Evolutionary conservation across 2,113 vertebrate species (phyloP), one percentile per base, ranked within the genome.

Genomic region (Ammodytes marinus): DNA sequence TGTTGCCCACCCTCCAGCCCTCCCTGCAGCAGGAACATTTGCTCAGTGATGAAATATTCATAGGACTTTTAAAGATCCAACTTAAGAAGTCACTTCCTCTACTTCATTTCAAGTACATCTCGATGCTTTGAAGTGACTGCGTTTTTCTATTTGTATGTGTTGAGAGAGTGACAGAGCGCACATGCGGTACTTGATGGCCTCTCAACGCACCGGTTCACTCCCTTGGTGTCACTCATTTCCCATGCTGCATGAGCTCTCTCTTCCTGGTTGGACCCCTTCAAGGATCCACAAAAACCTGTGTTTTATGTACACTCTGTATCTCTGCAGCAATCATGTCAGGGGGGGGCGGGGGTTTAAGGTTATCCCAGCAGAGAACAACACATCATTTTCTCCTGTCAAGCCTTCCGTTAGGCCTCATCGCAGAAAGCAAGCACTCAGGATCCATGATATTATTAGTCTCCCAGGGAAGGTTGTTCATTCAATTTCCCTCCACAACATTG

Each of bases 341-440:
- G 69, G 68, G 69, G 87, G 83, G 83, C 83, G 66, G 61, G 82
- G 65, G 75, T 88, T 57, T 27, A 27, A 27, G 27, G 88, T 71
- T 72, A 84, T 94, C 94, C 92, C 90, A 80, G 85, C 71, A 90
- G 93, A 93, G 88, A 92, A 91, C 83, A 87, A 86, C 85, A 89
- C 91, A 92, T 92, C 73, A 91, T 93, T 94, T 93, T 89, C 90
- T 90, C 90, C 86, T 93, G 91, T 94, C 93, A 92, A 90, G 89
- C 84, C 69, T 86, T 91, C 81, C 86, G 86, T 88, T 93, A 76
- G 88, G 86, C 86, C 91, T 92, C 86, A 91, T 90, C 84, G 90
- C 84, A 79, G 88, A 93, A 86, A 94, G 84, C 91, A 87, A 81
- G 86, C 85, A 88, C 88, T 93, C 86, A 89, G 80, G 87, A 90